Evolutionary conservation across 2,113 vertebrate genomes (phyloP).

Genomic region (Porphyrio hochstetteri): DNA sequence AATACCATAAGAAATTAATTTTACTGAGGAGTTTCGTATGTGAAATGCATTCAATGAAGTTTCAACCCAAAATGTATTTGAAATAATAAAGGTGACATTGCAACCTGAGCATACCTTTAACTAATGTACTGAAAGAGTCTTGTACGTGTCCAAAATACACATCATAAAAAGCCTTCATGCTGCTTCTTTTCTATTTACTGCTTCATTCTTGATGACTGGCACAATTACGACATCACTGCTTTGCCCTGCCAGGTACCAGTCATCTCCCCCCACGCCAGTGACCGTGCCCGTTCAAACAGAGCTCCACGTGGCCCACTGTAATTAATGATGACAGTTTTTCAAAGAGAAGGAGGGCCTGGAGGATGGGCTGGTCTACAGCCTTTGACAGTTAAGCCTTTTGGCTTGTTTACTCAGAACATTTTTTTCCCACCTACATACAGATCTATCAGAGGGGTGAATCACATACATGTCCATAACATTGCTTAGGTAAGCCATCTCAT

Average conservation of each 20-base stretch:
- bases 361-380: background rate
- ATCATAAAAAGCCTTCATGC: background rate
- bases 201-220: background rate
- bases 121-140: background rate
- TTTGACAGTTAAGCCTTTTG: background rate
- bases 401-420: background rate
- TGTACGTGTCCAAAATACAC: rapidly evolving
- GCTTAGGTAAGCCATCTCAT: background rate
- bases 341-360: background rate
- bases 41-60: background rate
- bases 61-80: background rate
- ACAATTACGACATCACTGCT: background rate
- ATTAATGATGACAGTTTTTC: constrained; percentile 15
- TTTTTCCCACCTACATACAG: background rate
- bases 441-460: background rate
- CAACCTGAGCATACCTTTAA: background rate
- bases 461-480: background rate
- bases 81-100: background rate
- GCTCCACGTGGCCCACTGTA: background rate
- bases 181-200: background rate
- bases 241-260: background rate
- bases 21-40: background rate
- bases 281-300: background rate
- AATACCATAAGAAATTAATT: background rate
- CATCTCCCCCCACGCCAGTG: background rate